A percentile compares a stretch with the other conserved stretches of the same genome.
Conservation (phyloP, 2,113 vertebrate genomes). For the Peromyscus maniculatus region DNA sequence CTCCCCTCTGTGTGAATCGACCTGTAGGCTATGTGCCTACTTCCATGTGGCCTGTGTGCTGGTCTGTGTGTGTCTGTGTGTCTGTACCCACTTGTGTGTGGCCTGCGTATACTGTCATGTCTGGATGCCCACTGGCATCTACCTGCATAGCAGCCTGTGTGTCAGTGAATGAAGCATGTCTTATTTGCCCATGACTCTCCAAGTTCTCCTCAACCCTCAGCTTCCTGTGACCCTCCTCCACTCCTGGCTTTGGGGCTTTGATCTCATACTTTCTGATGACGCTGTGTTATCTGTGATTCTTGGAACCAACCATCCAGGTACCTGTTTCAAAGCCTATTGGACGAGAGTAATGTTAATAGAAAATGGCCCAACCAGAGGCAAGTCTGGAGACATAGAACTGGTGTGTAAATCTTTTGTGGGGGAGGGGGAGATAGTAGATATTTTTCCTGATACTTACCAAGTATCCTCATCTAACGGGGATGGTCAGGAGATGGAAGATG, state of each 20-base stretch:
- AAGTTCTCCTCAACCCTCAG: no score
- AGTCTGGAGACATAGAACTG: background rate
- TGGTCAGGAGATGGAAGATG: background rate
- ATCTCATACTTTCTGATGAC: background rate
- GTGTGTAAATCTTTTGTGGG: background rate
- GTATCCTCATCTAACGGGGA: background rate
- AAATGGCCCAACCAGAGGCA: background rate
- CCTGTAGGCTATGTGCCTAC: background rate
- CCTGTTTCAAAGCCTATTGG: background rate
- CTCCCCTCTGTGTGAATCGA: background rate
- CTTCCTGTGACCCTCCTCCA: background rate
- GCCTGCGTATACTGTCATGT: no score
- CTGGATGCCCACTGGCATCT: background rate
- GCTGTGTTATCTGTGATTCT: background rate
- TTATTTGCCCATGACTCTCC: background rate
- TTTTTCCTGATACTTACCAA: background rate
- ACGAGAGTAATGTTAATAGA: background rate
- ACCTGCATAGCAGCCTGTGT: background rate
- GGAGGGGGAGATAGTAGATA: background rate
- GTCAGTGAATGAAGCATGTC: background rate
- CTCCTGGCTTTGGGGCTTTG: background rate
- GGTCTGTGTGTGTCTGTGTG: background rate
- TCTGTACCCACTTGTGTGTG: background rate
- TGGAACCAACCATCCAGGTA: background rate
- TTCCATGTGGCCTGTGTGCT: background rate